phyloP scores from a whole-genome alignment of 2,888 invertebrate species.

The Malthinus seriepunctatus region DNA sequence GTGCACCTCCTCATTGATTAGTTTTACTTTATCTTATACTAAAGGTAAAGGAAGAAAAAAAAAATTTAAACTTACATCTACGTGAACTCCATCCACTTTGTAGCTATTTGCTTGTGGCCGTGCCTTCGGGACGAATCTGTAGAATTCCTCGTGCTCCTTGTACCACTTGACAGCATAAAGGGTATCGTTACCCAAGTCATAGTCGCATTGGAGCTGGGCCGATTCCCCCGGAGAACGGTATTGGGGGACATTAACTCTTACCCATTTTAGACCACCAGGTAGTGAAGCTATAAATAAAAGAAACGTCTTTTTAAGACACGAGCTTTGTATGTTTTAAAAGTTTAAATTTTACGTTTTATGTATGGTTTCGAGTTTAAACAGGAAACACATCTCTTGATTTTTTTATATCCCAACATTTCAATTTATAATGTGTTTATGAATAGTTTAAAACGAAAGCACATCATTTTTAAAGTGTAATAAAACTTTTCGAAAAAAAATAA shows the following conservation, averaged over 20 bases:
- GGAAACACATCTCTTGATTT: too few species aligned
- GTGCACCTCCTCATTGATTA: background rate
- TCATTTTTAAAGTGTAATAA: too few species aligned
- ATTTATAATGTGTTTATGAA: too few species aligned
- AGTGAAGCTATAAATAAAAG: slow-evolving; percentile 22
- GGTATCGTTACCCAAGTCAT: slow-evolving; percentile 59
- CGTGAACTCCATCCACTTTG: slow-evolving; percentile 68
- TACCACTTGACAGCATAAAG: slow-evolving; percentile 85
- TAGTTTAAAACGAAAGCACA: too few species aligned
- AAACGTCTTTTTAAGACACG: background rate
- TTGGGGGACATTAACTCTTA: slow-evolving; percentile 53
- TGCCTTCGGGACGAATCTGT: slow-evolving; percentile 75
- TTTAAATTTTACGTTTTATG: too few species aligned
- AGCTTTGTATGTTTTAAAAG: too few species aligned
- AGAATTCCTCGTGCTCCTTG: slow-evolving; percentile 83
- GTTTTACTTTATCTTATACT: too few species aligned
- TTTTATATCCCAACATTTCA: too few species aligned
- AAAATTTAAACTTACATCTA: slow-evolving; percentile 63
- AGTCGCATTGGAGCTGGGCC: slow-evolving; percentile 53
- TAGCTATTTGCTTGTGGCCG: slow-evolving; percentile 73
- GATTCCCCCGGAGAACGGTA: slow-evolving; percentile 52
- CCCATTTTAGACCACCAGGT: slow-evolving; percentile 48
- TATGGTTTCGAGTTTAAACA: too few species aligned
- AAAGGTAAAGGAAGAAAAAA: background rate
- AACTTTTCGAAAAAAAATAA: too few species aligned